A percentile compares a stretch with the other conserved stretches of the same genome.
Conservation (phyloP, 2,888 invertebrate species). For the Sceliomorpha sp. region DNA sequence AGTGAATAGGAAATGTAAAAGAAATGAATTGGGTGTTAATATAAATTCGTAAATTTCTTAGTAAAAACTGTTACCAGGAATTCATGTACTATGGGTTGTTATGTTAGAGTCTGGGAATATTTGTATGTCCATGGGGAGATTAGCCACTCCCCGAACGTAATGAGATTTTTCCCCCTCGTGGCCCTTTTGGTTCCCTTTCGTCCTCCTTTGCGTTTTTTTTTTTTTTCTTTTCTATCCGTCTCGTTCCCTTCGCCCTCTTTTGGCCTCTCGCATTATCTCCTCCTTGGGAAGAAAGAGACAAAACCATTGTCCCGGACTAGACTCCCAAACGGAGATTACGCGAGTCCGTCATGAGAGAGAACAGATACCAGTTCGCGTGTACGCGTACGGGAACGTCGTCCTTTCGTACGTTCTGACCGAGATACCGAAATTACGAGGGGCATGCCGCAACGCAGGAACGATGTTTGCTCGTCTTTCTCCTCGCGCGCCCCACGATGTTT, state of each 20-base stretch:
- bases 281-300: constrained; percentile 34
- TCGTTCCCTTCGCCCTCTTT: constrained; percentile 14
- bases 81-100: too few species aligned
- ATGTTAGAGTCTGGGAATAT: too few species aligned
- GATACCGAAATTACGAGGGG: constrained; percentile 60
- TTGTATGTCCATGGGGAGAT: constrained; percentile 48
- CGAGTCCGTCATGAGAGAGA: constrained; percentile 62
- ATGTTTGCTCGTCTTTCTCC: constrained; percentile 16
- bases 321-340: constrained; percentile 44
- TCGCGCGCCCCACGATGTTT: too few species aligned
- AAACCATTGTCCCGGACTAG: constrained; percentile 37
- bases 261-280: constrained; percentile 25
- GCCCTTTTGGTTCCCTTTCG: constrained; percentile 44
- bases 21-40: too few species aligned
- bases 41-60: too few species aligned
- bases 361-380: constrained; percentile 69
- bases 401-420: constrained; percentile 73
- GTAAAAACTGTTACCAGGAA: too few species aligned
- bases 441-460: constrained; percentile 9
- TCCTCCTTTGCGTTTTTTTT: too few species aligned
- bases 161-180: constrained; percentile 49
- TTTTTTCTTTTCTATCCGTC: constrained; percentile 31
- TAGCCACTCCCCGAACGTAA: constrained; percentile 50
- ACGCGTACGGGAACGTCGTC: constrained; percentile 70
- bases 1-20: too few species aligned